Evolutionary conservation across 2,888 invertebrate species (phyloP).

Genomic region (Subacronicta megacephala): DNA sequence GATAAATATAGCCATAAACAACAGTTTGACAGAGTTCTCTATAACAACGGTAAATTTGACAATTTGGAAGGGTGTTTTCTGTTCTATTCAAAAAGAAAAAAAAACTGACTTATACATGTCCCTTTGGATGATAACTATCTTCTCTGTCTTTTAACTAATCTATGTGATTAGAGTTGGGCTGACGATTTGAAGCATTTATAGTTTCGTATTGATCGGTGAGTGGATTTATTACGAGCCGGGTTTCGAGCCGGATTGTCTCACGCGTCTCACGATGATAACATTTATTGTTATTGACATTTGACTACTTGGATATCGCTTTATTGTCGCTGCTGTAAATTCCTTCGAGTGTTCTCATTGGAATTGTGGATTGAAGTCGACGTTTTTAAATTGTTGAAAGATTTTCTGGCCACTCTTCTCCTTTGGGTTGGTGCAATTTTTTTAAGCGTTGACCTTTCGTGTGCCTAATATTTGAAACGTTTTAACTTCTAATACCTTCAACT

Average conservation of each 20-base stretch:
- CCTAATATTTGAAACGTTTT: no score
- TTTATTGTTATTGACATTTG: slow-evolving; percentile 61
- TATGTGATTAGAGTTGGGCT: slow-evolving; percentile 48
- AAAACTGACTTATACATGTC: no score
- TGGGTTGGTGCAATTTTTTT: no score
- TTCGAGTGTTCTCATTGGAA: slow-evolving; percentile 12
- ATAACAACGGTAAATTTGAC: no score
- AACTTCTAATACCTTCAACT: no score
- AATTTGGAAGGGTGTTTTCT: no score
- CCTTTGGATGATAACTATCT: background rate
- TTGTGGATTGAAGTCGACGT: background rate
- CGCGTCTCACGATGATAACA: slow-evolving; percentile 73
- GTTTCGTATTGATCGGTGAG: slow-evolving; percentile 80
- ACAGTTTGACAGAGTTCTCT: no score
- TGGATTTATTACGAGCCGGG: slow-evolving; percentile 78
- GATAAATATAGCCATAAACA: no score
- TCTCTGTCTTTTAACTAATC: slow-evolving; percentile 48
- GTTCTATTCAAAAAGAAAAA: no score
- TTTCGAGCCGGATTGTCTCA: slow-evolving; percentile 60
- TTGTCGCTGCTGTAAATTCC: slow-evolving; percentile 51
- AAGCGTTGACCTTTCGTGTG: no score
- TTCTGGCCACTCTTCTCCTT: no score
- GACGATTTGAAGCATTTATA: slow-evolving; percentile 81
- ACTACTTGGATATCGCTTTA: slow-evolving; percentile 48
- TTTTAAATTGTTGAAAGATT: background rate